Conservation (phyloP, 2,888 invertebrate genomes). For the Morpho helenor region DNA sequence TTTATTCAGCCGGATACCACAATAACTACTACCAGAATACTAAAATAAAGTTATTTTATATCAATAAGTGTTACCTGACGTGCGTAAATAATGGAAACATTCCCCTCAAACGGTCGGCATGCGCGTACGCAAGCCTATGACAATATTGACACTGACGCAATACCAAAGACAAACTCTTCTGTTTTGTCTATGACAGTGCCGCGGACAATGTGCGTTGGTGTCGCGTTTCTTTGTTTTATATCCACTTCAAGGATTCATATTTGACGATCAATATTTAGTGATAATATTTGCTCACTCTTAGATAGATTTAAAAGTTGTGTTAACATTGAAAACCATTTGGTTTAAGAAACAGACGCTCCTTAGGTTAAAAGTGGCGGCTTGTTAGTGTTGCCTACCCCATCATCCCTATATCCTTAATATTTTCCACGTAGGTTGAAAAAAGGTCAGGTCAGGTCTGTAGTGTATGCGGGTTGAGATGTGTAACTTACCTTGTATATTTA, state of each 20-base stretch:
- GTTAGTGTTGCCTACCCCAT: too few relatives aligned
- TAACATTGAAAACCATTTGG: neutral
- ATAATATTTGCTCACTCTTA: conserved; percentile 4
- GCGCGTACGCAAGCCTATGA: conserved; percentile 33
- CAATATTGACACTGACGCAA: conserved; percentile 57
- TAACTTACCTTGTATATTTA: too few relatives aligned
- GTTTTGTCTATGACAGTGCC: conserved; percentile 12
- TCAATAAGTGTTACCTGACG: neutral
- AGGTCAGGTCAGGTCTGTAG: too few relatives aligned
- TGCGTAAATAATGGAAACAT: conserved; percentile 17
- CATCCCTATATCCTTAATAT: too few relatives aligned
- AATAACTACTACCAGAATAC: too few relatives aligned
- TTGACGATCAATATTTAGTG: conserved; percentile 9
- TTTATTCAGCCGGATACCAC: too few relatives aligned
- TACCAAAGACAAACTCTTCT: conserved; percentile 30
- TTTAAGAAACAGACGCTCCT: too few relatives aligned
- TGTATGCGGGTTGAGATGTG: too few relatives aligned
- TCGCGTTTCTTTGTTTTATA: conserved; percentile 11
- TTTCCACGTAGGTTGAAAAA: too few relatives aligned
- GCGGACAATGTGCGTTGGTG: conserved; percentile 11
- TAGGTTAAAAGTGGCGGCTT: too few relatives aligned
- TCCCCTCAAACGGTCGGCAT: conserved; percentile 14
- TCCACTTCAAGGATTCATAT: conserved; percentile 11
- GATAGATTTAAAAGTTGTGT: conserved; percentile 5
- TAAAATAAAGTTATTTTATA: too few relatives aligned